Evolutionary conservation across 30 jellyfish, hydroid and myxozoan genomes (phyloP), one percentile per base, ranked within the genome.

Genomic region (Hydractinia echinata): DNA sequence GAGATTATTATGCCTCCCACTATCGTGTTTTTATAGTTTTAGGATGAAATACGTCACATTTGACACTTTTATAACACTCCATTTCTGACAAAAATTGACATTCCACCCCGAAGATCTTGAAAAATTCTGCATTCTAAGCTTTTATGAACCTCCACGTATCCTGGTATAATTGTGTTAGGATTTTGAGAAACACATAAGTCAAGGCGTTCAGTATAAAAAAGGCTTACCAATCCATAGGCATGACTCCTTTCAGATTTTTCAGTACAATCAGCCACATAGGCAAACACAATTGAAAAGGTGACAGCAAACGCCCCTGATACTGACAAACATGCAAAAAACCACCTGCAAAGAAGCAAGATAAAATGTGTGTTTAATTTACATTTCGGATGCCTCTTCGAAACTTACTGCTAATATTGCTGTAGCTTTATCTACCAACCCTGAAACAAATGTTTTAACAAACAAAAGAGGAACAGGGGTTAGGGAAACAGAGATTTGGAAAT

Each of bases 201-300:
- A 64, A 64, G 7, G 10, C 4, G 16, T 64, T 72, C 51, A 7
- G 11, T 55, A 51, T 52, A 13, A 21, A 8, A 8, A 77, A 55
- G 79, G 60, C 82, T 56, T 83, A 95, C 99, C 96, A 95, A 81
- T 50, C 99, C 99, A 86, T 95, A 95, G 52, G 99, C 97, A 66
- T 89, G 99, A 70, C 97, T 89, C 51, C 99, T 66, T 4, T 95
- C 97, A 49, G 76, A 79, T 81, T 89, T 96, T 61, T 89, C 97
- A 3, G 99, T 95, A 66, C 97, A 89, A 77, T 95, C 99, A 58
- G 99, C 95, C 19, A 95, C 99, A 81, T 95, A 95, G 9, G 99
- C 99, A 72, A 95, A 95, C 10, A 89, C 96, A 54, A 95, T 95
- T 3, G 99, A 95, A 76, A 95, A 95, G 9, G 99, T 89, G 20